These are phyloP conservation scores for Laterallus jamaicensis DNA, from an alignment of 2,113 vertebrate genomes.

Conservation along the genomic window DNA sequence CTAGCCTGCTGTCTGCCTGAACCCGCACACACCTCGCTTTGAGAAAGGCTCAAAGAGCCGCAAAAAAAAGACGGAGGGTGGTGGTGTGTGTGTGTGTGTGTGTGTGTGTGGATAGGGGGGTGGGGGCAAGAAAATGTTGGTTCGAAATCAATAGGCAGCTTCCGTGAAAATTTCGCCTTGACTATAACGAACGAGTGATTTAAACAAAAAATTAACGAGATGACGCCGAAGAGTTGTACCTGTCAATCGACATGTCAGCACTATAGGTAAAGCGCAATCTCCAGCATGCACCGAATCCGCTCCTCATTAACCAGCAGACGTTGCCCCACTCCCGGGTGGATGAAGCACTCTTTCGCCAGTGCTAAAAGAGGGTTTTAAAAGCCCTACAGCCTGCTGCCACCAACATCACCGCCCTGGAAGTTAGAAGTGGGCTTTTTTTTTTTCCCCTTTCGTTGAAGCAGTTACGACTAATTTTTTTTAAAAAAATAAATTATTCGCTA, in stretches of 20 bases:
- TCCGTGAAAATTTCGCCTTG: neutral
- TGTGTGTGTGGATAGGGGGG: too few species aligned
- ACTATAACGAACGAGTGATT: constrained; percentile 11
- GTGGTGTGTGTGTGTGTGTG: rapidly evolving
- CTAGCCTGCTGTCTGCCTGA: neutral
- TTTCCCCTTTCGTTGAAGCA: neutral
- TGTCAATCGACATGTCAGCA: neutral
- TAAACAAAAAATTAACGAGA: constrained; percentile 54
- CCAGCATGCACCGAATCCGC: neutral
- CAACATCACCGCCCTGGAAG: neutral
- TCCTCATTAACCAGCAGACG: neutral
- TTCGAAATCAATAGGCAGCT: constrained; percentile 17
- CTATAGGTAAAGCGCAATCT: constrained; percentile 8
- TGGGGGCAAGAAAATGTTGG: neutral
- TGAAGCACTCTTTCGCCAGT: neutral
- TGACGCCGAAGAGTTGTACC: neutral
- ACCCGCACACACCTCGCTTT: neutral
- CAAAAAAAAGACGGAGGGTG: too few species aligned
- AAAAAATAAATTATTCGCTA: constrained; percentile 3
- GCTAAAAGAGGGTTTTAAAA: neutral
- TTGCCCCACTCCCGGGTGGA: neutral
- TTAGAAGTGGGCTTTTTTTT: neutral
- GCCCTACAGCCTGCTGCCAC: neutral
- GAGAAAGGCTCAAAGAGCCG: neutral
- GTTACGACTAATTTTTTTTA: neutral